These are phyloP conservation scores for Cochlearius cochlearius DNA, from an alignment of 2,113 vertebrate species.

Conservation along the genomic window DNA sequence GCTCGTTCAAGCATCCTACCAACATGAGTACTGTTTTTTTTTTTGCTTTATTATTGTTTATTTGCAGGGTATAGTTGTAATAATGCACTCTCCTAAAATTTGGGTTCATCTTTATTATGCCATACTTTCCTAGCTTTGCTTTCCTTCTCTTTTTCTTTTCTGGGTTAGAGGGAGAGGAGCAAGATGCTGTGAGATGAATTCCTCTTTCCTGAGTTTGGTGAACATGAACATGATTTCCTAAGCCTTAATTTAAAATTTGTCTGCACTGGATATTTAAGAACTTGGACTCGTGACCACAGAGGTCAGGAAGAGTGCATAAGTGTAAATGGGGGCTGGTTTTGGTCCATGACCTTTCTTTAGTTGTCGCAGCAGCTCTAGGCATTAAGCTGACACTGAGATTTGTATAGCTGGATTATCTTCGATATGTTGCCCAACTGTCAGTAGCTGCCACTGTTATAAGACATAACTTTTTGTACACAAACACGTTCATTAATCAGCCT, in stretches of 20 bases:
- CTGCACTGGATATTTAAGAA: not conserved
- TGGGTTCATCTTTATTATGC: not conserved
- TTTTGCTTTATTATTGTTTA: not conserved
- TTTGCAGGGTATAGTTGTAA: not conserved
- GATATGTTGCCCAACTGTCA: not conserved
- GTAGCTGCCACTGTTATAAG: not conserved
- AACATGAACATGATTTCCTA: slow-evolving; percentile 15
- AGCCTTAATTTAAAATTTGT: slow-evolving; percentile 10
- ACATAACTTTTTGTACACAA: not conserved
- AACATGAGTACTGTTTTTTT: slow-evolving; percentile 85
- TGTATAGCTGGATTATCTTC: not conserved
- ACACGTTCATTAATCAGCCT: not conserved
- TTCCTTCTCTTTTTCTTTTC: not conserved
- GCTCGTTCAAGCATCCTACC: slow-evolving; percentile 87
- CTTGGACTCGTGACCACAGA: not conserved
- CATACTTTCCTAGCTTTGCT: not conserved
- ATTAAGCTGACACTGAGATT: not conserved
- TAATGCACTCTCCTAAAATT: not conserved
- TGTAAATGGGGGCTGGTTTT: slow-evolving; percentile 1
- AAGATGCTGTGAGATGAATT: not conserved
- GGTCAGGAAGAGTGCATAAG: not conserved
- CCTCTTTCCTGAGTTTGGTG: not conserved
- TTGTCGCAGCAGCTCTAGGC: not conserved
- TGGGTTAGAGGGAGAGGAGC: not conserved
- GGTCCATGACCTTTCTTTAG: not conserved